A percentile compares a stretch with the other conserved stretches of the same genome.
These are phyloP conservation scores for Agonopterix arenella DNA, from an alignment of 2,888 invertebrate genomes.

Conservation along the genomic window DNA sequence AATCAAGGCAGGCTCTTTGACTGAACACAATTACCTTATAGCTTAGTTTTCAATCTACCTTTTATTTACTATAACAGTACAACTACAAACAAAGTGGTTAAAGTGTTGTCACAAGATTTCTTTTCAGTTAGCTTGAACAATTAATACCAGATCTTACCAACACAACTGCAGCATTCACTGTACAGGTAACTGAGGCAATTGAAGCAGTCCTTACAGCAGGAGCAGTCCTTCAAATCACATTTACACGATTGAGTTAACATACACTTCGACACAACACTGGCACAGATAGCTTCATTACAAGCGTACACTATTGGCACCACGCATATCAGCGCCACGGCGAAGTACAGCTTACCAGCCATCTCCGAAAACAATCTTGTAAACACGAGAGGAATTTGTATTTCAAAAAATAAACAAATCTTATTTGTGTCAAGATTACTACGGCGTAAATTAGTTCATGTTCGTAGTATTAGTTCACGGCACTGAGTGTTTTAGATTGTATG, in stretches of 20 bases:
- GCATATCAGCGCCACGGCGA: slow-evolving; percentile 45
- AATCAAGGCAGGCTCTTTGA: too few relatives aligned
- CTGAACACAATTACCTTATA: too few relatives aligned
- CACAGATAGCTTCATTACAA: slow-evolving; percentile 97
- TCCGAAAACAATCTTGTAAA: slow-evolving; percentile 28
- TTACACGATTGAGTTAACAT: slow-evolving; percentile 97
- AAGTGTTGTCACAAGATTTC: too few relatives aligned
- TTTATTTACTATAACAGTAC: too few relatives aligned
- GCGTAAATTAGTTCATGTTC: too few relatives aligned
- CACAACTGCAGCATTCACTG: slow-evolving; percentile 97
- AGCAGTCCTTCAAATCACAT: slow-evolving; percentile 93
- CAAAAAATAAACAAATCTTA: slow-evolving; percentile 9
- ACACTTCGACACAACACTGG: slow-evolving; percentile 97
- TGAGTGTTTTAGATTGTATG: too few relatives aligned
- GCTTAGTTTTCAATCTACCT: too few relatives aligned
- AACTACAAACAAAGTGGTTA: too few relatives aligned
- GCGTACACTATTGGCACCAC: slow-evolving; percentile 59
- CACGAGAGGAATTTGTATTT: slow-evolving; percentile 25
- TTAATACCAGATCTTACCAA: slow-evolving; percentile 81
- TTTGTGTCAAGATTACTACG: too few relatives aligned
- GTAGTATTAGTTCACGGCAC: too few relatives aligned
- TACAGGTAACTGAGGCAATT: slow-evolving; percentile 93
- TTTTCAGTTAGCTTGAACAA: background rate
- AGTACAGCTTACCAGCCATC: slow-evolving; percentile 56
- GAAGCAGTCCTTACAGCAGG: slow-evolving; percentile 96